Evolutionary conservation across 1,140 invertebrate species (phyloP).

Genomic region (Dermatophagoides farinae): DNA sequence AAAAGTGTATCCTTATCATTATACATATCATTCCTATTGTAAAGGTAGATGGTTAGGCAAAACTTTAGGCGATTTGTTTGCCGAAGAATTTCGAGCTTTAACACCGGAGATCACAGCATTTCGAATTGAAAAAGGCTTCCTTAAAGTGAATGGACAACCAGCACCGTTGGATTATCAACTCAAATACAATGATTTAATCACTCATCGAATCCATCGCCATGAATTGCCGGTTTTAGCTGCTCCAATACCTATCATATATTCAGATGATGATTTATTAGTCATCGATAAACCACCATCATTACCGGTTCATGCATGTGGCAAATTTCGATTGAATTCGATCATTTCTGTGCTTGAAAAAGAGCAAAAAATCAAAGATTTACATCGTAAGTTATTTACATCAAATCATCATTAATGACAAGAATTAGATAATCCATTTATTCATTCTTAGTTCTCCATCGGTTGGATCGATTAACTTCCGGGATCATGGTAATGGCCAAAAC

Average conservation of each 20-base stretch:
- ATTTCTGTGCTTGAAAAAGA: slow-evolving; percentile 91
- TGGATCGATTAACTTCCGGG: slow-evolving; percentile 40
- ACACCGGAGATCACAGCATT: not conserved
- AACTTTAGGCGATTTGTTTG: slow-evolving; percentile 42
- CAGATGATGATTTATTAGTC: slow-evolving; percentile 93
- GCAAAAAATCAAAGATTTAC: slow-evolving; percentile 72
- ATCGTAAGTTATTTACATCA: slow-evolving; percentile 45
- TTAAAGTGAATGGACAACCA: slow-evolving; percentile 84
- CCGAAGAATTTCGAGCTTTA: slow-evolving; percentile 3
- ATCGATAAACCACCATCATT: slow-evolving; percentile 99
- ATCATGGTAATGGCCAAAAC: slow-evolving; percentile 78
- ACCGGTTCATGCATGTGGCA: slow-evolving; percentile 90
- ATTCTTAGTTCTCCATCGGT: slow-evolving; percentile 29
- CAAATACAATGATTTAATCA: slow-evolving; percentile 78
- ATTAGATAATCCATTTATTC: slow-evolving; percentile 3
- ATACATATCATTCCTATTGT: slow-evolving; percentile 85
- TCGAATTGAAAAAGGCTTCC: slow-evolving; percentile 45
- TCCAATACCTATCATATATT: slow-evolving; percentile 81
- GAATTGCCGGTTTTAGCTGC: slow-evolving; percentile 32
- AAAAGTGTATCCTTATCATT: slow-evolving; percentile 96
- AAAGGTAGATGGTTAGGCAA: slow-evolving; percentile 94
- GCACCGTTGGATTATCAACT: slow-evolving; percentile 72
- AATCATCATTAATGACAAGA: not conserved
- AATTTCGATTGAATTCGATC: slow-evolving; percentile 86
- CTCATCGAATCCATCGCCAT: slow-evolving; percentile 44